Evolutionary conservation across 2,797 vertebrate genomes (phyloP), one percentile per base, ranked within the genome.

Genomic region (Tiaroga cobitis): DNA sequence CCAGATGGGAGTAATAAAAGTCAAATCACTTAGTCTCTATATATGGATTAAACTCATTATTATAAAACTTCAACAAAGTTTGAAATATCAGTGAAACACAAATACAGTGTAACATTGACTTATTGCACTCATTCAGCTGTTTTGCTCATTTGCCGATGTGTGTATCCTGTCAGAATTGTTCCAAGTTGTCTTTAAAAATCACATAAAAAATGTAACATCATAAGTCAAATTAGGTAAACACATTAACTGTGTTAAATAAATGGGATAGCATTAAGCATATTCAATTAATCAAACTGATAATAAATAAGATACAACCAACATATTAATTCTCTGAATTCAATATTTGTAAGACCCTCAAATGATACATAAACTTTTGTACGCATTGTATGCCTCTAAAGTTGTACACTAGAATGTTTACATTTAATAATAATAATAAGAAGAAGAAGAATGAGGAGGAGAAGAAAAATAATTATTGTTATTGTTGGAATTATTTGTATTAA

Each of bases 81-180:
- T 78, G 16, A 79, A 43, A 63, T 79, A 43, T 63, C 63, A 80
- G 41, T 46, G 26, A 24, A 80, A 26, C 0, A 9, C 26, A n/a
- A n/a, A 43, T 70, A 70, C 24, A 70, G 0, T 15, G 19, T 67
- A 32, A 24, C 77, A 65, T 32, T 67, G 67, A 67, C 26, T 34
- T 32, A 67, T 24, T 80, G 78, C 26, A 67, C 41, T 32, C 78
- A 80, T 49, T 80, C 24, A 16, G 61, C 78, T 80, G 78, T 67
- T 80, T 80, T 65, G 49, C 61, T 80, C 61, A 67, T 80, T 67
- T 65, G n/a, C 41, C 18, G 8, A 26, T 59, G 41, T 65, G 61
- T 32, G 61, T 67, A 61, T 67, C 19, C 61, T 46, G 21, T 67
- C 78, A 67, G 78, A 80, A 49, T 34, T 80, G 77, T 29, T 78